Percentiles rank a stretch among this genome's conserved stretches.
Evolutionary conservation across 2,797 vertebrate species (phyloP).

Genomic region (Myotis planiceps): DNA sequence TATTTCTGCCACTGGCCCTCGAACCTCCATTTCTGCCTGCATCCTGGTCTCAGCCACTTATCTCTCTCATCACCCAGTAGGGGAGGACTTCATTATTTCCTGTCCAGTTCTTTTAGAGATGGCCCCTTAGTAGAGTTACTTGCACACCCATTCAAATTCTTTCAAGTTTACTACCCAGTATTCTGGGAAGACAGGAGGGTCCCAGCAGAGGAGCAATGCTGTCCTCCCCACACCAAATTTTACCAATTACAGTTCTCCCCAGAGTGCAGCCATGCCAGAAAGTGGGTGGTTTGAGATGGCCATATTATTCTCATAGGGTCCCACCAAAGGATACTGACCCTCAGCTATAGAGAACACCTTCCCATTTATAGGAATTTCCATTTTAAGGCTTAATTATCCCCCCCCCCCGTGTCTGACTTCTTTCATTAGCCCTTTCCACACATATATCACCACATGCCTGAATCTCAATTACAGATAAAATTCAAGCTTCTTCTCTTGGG

Average conservation of each 20-base stretch:
- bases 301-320: neutral
- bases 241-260: neutral
- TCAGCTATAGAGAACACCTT: neutral
- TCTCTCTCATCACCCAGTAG: neutral
- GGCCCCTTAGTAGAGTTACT: neutral
- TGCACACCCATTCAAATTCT: neutral
- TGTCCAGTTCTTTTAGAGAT: neutral
- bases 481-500: neutral
- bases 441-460: neutral
- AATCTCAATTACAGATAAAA: neutral
- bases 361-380: neutral
- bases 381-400: neutral
- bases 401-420: neutral
- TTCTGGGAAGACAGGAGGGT: neutral
- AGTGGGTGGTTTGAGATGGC: neutral
- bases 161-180: neutral
- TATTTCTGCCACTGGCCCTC: neutral
- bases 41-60: neutral
- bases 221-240: fast-evolving
- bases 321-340: neutral
- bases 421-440: neutral
- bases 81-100: neutral
- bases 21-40: neutral
- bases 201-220: neutral
- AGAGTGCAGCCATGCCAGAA: neutral